Evolutionary conservation across 2,888 invertebrate species (phyloP).

Genomic region (Galeopsomyia nigrocyanea): DNA sequence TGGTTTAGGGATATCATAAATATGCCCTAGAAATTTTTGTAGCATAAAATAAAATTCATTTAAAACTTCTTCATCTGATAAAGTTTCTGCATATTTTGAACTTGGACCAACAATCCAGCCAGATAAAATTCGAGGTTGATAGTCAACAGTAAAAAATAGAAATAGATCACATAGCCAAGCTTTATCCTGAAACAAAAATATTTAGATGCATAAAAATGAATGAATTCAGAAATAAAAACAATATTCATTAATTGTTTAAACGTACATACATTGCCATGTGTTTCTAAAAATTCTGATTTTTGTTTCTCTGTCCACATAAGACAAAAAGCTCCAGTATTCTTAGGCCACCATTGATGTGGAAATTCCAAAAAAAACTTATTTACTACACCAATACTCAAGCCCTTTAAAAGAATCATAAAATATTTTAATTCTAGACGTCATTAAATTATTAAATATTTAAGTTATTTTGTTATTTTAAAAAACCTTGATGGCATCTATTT

Average conservation of each 20-base stretch:
- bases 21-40: slow-evolving; percentile 71
- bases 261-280: slow-evolving; percentile 58
- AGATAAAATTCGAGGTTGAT: slow-evolving; percentile 75
- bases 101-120: slow-evolving; percentile 80
- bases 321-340: slow-evolving; percentile 69
- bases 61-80: slow-evolving; percentile 72
- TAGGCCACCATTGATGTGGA: slow-evolving; percentile 76
- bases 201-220: not conserved
- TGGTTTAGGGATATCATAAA: slow-evolving; percentile 71
- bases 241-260: slow-evolving; percentile 2
- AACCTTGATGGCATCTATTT: slow-evolving; percentile 65
- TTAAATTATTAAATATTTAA: slow-evolving; percentile 20
- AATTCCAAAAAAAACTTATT: slow-evolving; percentile 82
- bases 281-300: slow-evolving; percentile 67
- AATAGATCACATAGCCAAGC: slow-evolving; percentile 78
- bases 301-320: slow-evolving; percentile 74
- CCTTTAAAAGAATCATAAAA: slow-evolving; percentile 60
- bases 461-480: slow-evolving; percentile 21
- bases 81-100: slow-evolving; percentile 74
- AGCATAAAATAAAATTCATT: slow-evolving; percentile 71
- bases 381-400: slow-evolving; percentile 76
- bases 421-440: slow-evolving; percentile 11
- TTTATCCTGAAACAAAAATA: slow-evolving; percentile 58
- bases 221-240: slow-evolving; percentile 5
- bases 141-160: slow-evolving; percentile 77